phyloP scores from a whole-genome alignment of 2,113 vertebrate species.

The Sakesphorus luctuosus region DNA sequence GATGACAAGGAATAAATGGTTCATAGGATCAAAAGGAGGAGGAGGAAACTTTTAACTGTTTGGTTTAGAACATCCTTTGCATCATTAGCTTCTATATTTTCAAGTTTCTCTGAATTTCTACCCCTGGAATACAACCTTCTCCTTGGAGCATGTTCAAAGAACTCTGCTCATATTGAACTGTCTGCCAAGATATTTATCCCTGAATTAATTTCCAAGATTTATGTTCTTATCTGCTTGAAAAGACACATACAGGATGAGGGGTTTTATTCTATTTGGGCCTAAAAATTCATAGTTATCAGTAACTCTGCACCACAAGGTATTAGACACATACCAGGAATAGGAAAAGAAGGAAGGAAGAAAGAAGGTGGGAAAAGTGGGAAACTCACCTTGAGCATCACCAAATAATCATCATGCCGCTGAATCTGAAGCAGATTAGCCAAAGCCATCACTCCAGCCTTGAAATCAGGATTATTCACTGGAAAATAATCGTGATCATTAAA shows the following conservation, averaged over 20 bases:
- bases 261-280: background rate
- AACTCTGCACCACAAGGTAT: background rate
- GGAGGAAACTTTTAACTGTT: background rate
- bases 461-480: slow-evolving; percentile 91
- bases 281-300: background rate
- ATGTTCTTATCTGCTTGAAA: background rate
- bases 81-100: background rate
- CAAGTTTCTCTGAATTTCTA: background rate
- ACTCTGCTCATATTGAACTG: background rate
- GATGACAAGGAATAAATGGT: background rate
- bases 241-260: background rate
- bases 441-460: slow-evolving; percentile 95
- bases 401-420: slow-evolving; percentile 93
- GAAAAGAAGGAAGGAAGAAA: background rate
- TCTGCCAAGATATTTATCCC: background rate
- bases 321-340: background rate
- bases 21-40: background rate
- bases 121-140: background rate
- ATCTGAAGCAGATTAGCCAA: slow-evolving; percentile 95
- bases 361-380: background rate
- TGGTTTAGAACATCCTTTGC: background rate
- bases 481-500: background rate
- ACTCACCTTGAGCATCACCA: slow-evolving; percentile 96
- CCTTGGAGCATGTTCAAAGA: background rate
- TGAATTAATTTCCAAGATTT: background rate